Base-by-base conservation (phyloP, 2,888 invertebrate species). In the Drosophila falleni region DNA sequence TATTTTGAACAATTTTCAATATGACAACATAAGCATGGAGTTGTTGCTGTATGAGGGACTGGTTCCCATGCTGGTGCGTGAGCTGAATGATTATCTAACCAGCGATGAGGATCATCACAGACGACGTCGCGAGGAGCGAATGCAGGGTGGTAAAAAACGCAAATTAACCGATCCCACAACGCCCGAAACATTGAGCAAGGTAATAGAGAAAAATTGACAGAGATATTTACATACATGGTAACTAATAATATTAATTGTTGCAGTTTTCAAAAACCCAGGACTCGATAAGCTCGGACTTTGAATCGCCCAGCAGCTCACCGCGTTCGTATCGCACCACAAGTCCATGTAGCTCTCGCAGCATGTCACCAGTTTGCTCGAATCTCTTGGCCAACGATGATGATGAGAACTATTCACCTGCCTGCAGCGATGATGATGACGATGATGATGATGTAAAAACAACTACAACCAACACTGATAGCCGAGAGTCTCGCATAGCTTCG, bases 31-130 rank as follows among this genome's bases (percentile, higher is more conserved):
- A 60, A 94, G 94, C 44, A 83, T 90, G 68, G 93, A 94, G 50
- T 93, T 93, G 63, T 93, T 95, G 93, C 91, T 94, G 62, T 92
- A 93, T 83, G 94, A 94, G 76, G 94, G 94, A 59, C 93, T 93
- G 61, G 93, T 94, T 3, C 92, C 93, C 1, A 93, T 94, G 75
- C 85, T 95, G 59, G 91, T 94, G 16, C 93, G 93, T 59, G 92
- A 93, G 42, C 84, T 95, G 31, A 93, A 91, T 58, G 82, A 79
- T 13, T 92, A 90, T 73, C 53, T 92, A 41, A 91, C 89, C 37
- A 90, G 90, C 33, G 87, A 92, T 44, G 92, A 92, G 56, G 92
- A 92, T 23, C 87, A 89, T 58, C 89, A 91, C 15, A 90, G 90
- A 51, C 90, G 85, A 29, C 91, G 91, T 6, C 86, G 90, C 1